Evolutionary conservation across 35 echinoderm and acorn worm genomes (phyloP).

Genomic region (Ptychodera flava): DNA sequence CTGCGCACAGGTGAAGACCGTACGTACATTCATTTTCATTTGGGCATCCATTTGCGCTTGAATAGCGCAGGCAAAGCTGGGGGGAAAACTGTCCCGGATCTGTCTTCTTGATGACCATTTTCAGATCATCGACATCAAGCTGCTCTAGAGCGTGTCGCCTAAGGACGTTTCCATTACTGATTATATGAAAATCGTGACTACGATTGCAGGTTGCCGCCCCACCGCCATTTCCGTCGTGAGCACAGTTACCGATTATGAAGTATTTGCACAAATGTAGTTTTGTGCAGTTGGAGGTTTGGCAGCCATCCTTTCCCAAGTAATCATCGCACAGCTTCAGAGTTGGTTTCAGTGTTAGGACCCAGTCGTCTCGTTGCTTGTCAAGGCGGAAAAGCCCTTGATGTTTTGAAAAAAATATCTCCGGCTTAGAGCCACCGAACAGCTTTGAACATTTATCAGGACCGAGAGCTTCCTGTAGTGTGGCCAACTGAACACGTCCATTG

Average conservation of each 20-base stretch:
- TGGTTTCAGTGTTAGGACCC: background rate
- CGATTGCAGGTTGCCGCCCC: background rate
- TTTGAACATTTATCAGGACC: background rate
- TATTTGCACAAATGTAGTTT: background rate
- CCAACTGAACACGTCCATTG: background rate
- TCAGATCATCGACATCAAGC: background rate
- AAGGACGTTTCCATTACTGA: background rate
- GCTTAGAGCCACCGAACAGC: background rate
- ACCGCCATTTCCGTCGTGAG: background rate
- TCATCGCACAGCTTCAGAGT: background rate
- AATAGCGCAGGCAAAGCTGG: background rate
- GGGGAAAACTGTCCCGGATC: background rate
- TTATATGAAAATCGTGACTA: background rate
- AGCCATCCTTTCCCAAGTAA: background rate
- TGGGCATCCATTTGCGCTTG: background rate
- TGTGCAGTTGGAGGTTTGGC: background rate
- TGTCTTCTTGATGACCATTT: background rate
- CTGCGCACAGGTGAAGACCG: background rate
- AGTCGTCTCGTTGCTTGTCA: background rate
- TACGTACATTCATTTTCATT: background rate
- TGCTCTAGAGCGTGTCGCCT: background rate
- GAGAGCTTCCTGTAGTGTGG: background rate
- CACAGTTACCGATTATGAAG: background rate
- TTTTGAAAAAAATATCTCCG: background rate
- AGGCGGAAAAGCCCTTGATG: background rate